These are phyloP conservation scores for Diogma glabrata DNA, from an alignment of 2,888 invertebrate genomes.

Conservation along the genomic window DNA sequence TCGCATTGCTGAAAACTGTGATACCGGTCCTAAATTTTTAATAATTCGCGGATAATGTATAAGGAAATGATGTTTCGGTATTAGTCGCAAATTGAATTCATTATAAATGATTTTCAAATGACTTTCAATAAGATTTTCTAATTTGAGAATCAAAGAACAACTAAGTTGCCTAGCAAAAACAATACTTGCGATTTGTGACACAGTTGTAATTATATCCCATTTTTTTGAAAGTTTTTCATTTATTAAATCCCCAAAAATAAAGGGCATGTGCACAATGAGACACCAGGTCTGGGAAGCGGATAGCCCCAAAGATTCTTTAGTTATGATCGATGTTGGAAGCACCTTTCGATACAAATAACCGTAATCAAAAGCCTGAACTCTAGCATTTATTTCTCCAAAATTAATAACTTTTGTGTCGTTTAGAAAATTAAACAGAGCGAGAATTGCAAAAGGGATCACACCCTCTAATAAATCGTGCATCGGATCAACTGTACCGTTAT, in stretches of 20 bases:
- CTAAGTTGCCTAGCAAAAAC: background rate
- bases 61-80: background rate
- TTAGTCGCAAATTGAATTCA: background rate
- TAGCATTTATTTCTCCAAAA: constrained; percentile 12
- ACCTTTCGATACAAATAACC: constrained; percentile 9
- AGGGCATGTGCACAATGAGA: background rate
- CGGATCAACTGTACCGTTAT: constrained; percentile 14
- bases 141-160: too few relatives aligned
- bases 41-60: background rate
- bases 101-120: background rate
- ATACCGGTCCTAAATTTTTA: background rate
- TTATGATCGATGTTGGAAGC: constrained; percentile 10
- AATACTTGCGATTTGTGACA: background rate
- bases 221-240: background rate
- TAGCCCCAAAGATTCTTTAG: constrained; percentile 11
- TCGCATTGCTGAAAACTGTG: background rate
- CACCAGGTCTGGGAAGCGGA: constrained; percentile 13
- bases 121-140: background rate
- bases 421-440: constrained; percentile 11
- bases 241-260: constrained; percentile 13
- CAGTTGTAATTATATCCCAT: background rate
- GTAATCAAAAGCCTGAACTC: constrained; percentile 14
- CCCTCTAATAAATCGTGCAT: constrained; percentile 18
- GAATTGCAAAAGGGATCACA: constrained; percentile 10
- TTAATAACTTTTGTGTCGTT: background rate